These are phyloP conservation scores for Indicator maculatus DNA, from an alignment of 2,113 vertebrate species.

Conservation along the genomic window DNA sequence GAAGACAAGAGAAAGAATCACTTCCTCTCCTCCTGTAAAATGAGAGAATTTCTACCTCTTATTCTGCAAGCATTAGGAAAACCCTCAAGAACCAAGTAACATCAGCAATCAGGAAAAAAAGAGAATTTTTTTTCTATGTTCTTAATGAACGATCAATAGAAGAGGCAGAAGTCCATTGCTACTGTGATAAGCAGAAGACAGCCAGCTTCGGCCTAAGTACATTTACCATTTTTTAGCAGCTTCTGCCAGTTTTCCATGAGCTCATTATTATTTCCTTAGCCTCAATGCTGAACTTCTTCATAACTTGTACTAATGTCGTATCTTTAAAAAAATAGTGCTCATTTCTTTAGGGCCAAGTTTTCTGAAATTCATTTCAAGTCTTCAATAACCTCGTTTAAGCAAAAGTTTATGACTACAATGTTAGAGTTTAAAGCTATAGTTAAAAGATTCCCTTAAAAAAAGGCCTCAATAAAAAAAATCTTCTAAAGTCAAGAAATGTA, in stretches of 20 bases:
- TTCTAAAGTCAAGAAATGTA: background rate
- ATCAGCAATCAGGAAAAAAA: background rate
- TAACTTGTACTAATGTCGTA: background rate
- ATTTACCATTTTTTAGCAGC: background rate
- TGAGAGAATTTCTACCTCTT: background rate
- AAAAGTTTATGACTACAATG: background rate
- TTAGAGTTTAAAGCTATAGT: background rate
- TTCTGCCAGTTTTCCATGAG: background rate
- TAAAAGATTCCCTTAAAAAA: background rate
- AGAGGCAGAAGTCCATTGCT: accelerated
- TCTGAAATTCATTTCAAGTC: background rate
- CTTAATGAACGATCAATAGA: background rate
- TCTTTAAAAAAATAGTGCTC: background rate
- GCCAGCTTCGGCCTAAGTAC: accelerated
- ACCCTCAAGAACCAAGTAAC: background rate
- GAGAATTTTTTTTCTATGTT: background rate
- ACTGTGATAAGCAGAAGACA: background rate
- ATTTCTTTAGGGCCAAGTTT: background rate
- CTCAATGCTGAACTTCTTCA: background rate
- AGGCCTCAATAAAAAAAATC: background rate
- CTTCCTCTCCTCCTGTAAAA: background rate
- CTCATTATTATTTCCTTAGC: background rate
- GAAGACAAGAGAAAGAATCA: background rate
- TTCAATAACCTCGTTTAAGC: background rate
- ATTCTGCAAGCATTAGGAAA: background rate